Evolutionary conservation across 1,140 invertebrate species (phyloP), one percentile per base, ranked within the genome.

Genomic region (Batillaria attramentaria): DNA sequence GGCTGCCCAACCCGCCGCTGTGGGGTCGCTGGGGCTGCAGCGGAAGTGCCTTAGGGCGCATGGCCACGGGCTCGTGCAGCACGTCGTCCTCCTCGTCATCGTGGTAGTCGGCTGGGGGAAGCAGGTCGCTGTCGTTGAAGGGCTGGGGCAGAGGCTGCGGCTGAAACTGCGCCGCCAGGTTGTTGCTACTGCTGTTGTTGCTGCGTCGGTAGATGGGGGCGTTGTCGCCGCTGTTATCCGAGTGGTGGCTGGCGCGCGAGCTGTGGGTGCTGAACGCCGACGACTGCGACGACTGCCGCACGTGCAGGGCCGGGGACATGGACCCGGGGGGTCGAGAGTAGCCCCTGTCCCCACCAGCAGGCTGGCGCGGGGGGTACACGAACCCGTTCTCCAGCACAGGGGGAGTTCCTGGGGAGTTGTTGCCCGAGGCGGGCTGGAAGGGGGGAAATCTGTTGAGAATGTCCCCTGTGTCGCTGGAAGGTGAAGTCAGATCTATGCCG

Each of bases 401-500:
- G 3, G 42, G 66, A 39, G 66, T 2, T 3, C 37, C 54, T 13
- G 77, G 54, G 60, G 46, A 72, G 42, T 3, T 50, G 42, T 46
- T 28, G 24, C 28, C 37, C 16, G 24, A n/a, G 31, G 20, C n/a
- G 42, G 13, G 24, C 31, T 16, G 2, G 16, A 33, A 39, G 42
- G 42, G 46, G n/a, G 73, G 50, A 18, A 41, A 65, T 8, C 37
- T 35, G 46, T 6, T 3, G 10, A 18, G 6, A 28, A 13, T 6
- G 37, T 75, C 75, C 18, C 78, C 57, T 4, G 77, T 68, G 46
- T 79, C 79, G 54, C 81, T 85, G 24, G 83, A 79, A 3, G 86
- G 85, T 10, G 86, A 84, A 2, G 78, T 75, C 8, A 85, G 41
- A 66, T 86, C 86, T 28, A 86, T 84, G 16, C 86, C 87, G 77